phyloP scores from a whole-genome alignment of 1,140 invertebrate species.

The Drosophila lini region DNA sequence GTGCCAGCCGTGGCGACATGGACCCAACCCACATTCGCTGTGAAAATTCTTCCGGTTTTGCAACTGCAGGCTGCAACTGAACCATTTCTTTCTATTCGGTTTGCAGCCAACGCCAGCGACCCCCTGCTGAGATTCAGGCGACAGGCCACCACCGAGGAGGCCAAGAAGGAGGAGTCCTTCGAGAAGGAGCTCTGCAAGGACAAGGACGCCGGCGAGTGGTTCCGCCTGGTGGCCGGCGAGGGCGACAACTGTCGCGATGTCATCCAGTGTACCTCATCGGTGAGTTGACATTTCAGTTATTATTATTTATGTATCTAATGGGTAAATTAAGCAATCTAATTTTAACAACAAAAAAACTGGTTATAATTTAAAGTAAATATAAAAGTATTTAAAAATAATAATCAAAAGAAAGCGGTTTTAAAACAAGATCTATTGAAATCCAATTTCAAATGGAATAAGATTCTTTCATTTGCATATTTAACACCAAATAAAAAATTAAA shows the following conservation, averaged over 20 bases:
- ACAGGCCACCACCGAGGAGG: slow-evolving; percentile 86
- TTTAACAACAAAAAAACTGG: too few relatives aligned
- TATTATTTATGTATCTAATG: not conserved
- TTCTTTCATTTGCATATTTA: not conserved
- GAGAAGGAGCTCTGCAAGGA: slow-evolving; percentile 96
- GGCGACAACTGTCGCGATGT: slow-evolving; percentile 97
- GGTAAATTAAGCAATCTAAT: not conserved
- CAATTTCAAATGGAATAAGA: not conserved
- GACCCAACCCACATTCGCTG: slow-evolving; percentile 68
- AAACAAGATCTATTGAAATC: not conserved
- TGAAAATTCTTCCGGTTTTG: slow-evolving; percentile 73
- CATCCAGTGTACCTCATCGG: slow-evolving; percentile 97
- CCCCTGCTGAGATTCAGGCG: slow-evolving; percentile 86
- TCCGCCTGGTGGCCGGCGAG: slow-evolving; percentile 94
- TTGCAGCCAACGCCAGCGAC: slow-evolving; percentile 84
- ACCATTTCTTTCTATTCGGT: slow-evolving; percentile 29
- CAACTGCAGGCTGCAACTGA: slow-evolving; percentile 22
- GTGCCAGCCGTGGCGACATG: slow-evolving; percentile 56
- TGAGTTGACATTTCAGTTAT: slow-evolving; percentile 84
- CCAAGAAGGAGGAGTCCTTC: slow-evolving; percentile 93
- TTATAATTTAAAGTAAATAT: not conserved
- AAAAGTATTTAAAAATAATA: not conserved
- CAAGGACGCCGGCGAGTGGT: slow-evolving; percentile 98
- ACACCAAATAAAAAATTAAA: not conserved
- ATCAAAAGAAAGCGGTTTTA: not conserved